Percentiles rank a stretch among this genome's conserved stretches.
phyloP scores from a whole-genome alignment of 2,797 vertebrate genomes.

The Acomys russatus region DNA sequence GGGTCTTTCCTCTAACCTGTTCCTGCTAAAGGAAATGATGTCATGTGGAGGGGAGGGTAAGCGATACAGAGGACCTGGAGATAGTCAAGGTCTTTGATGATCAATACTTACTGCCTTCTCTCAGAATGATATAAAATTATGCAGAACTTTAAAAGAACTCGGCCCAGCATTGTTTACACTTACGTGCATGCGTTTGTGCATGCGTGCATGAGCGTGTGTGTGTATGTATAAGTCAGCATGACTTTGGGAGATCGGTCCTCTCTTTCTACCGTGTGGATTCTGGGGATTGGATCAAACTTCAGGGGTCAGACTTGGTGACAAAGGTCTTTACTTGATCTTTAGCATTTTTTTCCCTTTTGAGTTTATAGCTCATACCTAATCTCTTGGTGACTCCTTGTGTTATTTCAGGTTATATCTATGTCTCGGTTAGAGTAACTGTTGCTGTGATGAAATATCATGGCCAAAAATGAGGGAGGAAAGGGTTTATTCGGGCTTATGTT shows the following conservation, averaged over 20 bases:
- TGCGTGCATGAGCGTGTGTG: background rate
- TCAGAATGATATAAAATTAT: background rate
- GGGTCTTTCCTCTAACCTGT: background rate
- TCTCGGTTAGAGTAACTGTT: background rate
- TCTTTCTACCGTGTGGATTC: background rate
- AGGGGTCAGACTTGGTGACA: no score
- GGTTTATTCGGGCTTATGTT: background rate
- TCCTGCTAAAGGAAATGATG: background rate
- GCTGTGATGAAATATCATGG: background rate
- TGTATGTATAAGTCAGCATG: background rate
- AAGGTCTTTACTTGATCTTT: background rate
- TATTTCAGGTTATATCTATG: constrained; percentile 30
- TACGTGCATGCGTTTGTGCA: background rate
- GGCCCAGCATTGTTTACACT: background rate
- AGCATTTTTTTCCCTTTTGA: background rate
- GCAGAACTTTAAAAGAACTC: background rate
- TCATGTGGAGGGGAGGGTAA: background rate
- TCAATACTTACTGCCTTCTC: background rate
- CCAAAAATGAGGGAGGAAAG: background rate
- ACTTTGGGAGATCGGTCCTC: background rate
- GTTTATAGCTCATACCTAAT: background rate
- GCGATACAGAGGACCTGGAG: background rate
- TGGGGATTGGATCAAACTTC: background rate
- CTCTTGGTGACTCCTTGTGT: background rate
- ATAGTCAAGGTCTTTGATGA: background rate